phyloP scores from a whole-genome alignment of 1,140 invertebrate species.

The Pomacea maculata region DNA sequence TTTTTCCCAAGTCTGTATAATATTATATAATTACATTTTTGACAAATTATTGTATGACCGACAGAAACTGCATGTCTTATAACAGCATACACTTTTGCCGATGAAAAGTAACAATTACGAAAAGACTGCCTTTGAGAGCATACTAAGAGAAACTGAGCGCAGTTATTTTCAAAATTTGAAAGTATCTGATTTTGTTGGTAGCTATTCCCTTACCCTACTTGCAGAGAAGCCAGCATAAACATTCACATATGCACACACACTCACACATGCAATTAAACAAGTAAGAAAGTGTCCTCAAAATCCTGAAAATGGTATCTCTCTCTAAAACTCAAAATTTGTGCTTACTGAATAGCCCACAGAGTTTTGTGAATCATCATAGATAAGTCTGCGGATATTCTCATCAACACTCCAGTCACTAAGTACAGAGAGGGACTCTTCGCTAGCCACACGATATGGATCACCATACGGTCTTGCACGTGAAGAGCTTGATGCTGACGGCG shows the following conservation, averaged over 20 bases:
- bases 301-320: not conserved
- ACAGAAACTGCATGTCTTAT: too few relatives aligned
- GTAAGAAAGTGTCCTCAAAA: not conserved
- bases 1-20: too few relatives aligned
- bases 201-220: too few relatives aligned
- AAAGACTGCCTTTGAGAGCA: too few relatives aligned
- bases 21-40: too few relatives aligned
- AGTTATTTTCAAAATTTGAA: too few relatives aligned
- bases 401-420: constrained; percentile 61
- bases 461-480: constrained; percentile 53
- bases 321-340: not conserved
- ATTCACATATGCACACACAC: not conserved
- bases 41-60: too few relatives aligned
- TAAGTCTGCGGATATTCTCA: constrained; percentile 53
- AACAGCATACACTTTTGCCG: too few relatives aligned
- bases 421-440: constrained; percentile 48
- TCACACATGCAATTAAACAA: not conserved
- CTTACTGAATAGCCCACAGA: constrained; percentile 35
- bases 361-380: constrained; percentile 51
- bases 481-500: constrained; percentile 7
- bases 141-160: too few relatives aligned
- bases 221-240: too few relatives aligned
- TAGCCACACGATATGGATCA: constrained; percentile 50
- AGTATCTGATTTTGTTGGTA: too few relatives aligned
- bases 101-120: too few relatives aligned